phyloP scores from a whole-genome alignment of 2,113 vertebrate species.

The Cebus imitator region DNA sequence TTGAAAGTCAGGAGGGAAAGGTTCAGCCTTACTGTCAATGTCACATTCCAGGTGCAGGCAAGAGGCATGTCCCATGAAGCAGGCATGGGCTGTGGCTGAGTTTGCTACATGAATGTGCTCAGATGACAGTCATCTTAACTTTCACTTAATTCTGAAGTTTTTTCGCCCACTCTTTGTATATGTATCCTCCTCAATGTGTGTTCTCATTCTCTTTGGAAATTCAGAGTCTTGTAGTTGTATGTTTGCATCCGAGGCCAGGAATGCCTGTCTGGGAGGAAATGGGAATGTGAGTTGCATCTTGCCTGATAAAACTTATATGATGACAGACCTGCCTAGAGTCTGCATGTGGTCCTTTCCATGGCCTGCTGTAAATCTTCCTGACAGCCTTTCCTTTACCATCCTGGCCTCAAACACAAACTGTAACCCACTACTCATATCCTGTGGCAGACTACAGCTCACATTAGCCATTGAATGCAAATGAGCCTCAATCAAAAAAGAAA shows the following conservation, averaged over 20 bases:
- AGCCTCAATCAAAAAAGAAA: constrained; percentile 61
- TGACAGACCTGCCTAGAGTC: background rate
- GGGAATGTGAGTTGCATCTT: background rate
- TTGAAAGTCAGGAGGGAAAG: accelerated
- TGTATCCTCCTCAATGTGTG: background rate
- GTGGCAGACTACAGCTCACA: constrained; percentile 59
- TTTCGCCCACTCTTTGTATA: background rate
- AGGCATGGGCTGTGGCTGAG: background rate
- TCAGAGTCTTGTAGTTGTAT: background rate
- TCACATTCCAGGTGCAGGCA: accelerated
- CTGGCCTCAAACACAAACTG: background rate
- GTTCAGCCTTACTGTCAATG: background rate
- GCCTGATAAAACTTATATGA: background rate
- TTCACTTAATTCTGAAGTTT: background rate
- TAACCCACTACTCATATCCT: constrained; percentile 62
- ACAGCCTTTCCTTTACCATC: constrained; percentile 18
- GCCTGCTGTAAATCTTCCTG: background rate
- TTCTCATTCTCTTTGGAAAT: background rate
- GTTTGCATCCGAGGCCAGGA: background rate
- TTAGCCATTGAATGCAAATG: constrained; percentile 72
- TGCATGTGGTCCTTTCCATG: background rate
- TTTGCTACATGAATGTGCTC: background rate
- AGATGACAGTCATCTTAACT: background rate
- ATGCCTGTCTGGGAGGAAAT: background rate
- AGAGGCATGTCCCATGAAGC: background rate